Percentiles rank a stretch among this genome's conserved stretches.
Conservation (phyloP, 2,113 vertebrate genomes). For the Rallus limicola region DNA sequence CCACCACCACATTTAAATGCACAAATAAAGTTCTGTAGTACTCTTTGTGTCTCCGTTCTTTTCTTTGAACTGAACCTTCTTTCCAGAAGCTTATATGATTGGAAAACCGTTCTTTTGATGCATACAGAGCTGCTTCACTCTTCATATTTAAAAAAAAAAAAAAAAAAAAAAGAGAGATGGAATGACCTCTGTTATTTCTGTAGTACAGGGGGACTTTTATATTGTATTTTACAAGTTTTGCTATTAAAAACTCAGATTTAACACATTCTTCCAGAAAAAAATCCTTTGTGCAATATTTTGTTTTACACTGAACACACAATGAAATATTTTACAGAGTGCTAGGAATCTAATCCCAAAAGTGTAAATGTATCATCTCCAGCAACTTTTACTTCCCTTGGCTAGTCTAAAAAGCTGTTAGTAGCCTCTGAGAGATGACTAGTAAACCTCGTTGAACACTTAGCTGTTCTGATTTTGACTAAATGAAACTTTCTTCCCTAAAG, state of each 20-base stretch:
- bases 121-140: not conserved
- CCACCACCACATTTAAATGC: not conserved
- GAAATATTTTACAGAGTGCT: not conserved
- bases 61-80: not conserved
- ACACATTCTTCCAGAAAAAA: not conserved
- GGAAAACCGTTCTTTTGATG: not conserved
- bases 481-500: not conserved
- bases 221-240: not conserved
- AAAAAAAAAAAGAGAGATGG: not conserved
- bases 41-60: not conserved
- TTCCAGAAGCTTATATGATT: not conserved
- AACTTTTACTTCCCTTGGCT: not conserved
- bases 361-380: not conserved
- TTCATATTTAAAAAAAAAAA: not conserved
- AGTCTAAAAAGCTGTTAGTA: not conserved
- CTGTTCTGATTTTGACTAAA: not conserved
- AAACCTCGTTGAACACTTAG: not conserved
- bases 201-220: not conserved
- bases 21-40: not conserved
- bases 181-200: not conserved
- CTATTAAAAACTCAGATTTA: not conserved
- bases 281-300: not conserved
- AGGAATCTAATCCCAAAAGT: not conserved
- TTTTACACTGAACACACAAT: not conserved
- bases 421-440: not conserved